Conservation (phyloP, 2,797 vertebrate species). For the Chelon labrosus region DNA sequence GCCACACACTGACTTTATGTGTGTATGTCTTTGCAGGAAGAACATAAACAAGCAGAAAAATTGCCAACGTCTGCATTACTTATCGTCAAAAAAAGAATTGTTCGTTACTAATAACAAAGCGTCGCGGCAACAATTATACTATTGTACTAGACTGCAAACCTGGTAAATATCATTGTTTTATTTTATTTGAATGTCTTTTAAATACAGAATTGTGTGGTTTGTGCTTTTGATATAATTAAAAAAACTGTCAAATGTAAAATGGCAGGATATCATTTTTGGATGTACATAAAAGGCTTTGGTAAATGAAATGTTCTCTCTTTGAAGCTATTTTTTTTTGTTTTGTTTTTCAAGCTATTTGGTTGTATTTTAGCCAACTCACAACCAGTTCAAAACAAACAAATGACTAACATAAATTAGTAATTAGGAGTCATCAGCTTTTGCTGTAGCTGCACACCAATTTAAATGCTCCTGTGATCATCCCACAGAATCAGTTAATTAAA, state of each 20-base stretch:
- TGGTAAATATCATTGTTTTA: background rate
- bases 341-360: background rate
- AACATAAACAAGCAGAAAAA: constrained; percentile 25
- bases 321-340: constrained; percentile 4
- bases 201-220: background rate
- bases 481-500: background rate
- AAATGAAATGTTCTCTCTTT: constrained; percentile 17
- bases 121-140: background rate
- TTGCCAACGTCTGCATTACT: constrained; percentile 24
- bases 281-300: background rate
- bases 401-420: background rate
- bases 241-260: no score
- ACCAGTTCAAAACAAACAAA: constrained; percentile 6
- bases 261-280: background rate
- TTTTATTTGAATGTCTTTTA: background rate
- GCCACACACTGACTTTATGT: constrained; percentile 11
- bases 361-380: constrained; percentile 11
- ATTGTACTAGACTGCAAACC: background rate
- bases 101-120: no score
- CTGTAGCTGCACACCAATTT: background rate
- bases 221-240: background rate
- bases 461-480: background rate
- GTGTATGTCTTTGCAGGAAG: constrained; percentile 12
- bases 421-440: background rate
- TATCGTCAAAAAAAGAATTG: background rate